Evolutionary conservation across 2,797 vertebrate genomes (phyloP).

Genomic region (Parauchenoglanis ngamensis): DNA sequence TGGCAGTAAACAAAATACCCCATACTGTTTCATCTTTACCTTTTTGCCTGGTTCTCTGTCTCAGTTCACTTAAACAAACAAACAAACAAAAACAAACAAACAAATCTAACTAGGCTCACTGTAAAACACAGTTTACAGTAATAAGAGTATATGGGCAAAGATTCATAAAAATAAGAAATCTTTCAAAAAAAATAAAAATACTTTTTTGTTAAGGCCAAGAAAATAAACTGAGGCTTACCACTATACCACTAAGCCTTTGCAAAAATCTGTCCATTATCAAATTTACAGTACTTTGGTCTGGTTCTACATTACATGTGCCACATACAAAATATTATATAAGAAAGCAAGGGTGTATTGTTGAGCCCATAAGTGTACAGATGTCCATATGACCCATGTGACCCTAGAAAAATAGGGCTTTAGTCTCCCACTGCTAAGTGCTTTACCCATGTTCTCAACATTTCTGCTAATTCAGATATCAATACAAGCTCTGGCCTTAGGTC

Average conservation of each 20-base stretch:
- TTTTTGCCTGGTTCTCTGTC: neutral
- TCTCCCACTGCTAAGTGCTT: constrained; percentile 35
- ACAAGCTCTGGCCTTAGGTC: constrained; percentile 32
- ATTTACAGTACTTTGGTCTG: neutral
- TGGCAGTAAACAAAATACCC: neutral
- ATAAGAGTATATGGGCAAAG: neutral
- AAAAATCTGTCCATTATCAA: neutral
- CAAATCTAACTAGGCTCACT: neutral
- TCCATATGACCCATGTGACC: constrained; percentile 4
- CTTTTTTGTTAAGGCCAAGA: neutral
- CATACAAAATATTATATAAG: neutral
- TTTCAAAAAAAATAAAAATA: neutral
- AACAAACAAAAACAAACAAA: neutral
- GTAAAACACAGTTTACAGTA: neutral
- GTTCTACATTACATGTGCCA: neutral
- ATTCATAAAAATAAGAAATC: neutral
- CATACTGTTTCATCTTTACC: neutral
- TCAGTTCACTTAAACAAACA: neutral
- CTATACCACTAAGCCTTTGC: neutral
- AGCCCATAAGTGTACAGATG: neutral
- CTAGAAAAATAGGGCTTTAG: neutral
- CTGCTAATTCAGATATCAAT: constrained; percentile 48
- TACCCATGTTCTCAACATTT: constrained; percentile 39
- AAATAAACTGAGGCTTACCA: neutral
- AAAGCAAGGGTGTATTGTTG: neutral